A percentile compares a stretch with the other conserved stretches of the same genome.
phyloP scores from a whole-genome alignment of 2,113 vertebrate species.

The Pogonocichla stellata region DNA sequence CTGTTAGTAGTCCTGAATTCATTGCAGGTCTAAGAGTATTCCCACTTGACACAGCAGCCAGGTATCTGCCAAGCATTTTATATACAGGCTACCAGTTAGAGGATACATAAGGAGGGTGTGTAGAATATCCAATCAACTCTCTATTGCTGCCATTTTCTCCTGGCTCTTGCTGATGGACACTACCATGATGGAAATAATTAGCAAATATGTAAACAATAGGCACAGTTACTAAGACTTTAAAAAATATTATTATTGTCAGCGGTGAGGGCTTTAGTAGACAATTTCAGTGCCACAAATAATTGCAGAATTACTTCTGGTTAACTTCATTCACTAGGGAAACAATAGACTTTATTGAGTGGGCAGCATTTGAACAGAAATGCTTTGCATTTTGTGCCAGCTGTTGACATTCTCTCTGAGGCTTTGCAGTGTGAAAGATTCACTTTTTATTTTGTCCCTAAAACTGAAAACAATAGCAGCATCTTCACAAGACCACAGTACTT shows the following conservation, averaged over 20 bases:
- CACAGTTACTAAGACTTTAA: not conserved
- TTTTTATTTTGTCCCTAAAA: not conserved
- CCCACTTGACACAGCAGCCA: not conserved
- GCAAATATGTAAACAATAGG: not conserved
- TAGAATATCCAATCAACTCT: not conserved
- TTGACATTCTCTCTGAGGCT: not conserved
- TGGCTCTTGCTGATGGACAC: not conserved
- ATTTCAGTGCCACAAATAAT: slow-evolving; percentile 6
- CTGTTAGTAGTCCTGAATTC: not conserved
- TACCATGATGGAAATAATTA: not conserved
- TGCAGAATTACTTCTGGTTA: slow-evolving; percentile 57
- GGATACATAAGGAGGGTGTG: not conserved
- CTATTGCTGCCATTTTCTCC: not conserved
- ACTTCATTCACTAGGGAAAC: slow-evolving; percentile 49
- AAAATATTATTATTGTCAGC: not conserved
- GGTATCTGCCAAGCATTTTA: not conserved
- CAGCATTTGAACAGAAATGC: not conserved
- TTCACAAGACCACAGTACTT: not conserved
- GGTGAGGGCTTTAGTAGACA: not conserved
- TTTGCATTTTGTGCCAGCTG: not conserved
- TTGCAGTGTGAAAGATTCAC: not conserved
- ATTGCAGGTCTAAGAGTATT: not conserved
- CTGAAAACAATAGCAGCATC: not conserved
- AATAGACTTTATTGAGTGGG: slow-evolving; percentile 3
- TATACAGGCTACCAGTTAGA: not conserved